Percentiles rank a stretch among this genome's conserved stretches.
phyloP scores from a whole-genome alignment of 2,888 invertebrate genomes.

The Entomobrya proxima region DNA sequence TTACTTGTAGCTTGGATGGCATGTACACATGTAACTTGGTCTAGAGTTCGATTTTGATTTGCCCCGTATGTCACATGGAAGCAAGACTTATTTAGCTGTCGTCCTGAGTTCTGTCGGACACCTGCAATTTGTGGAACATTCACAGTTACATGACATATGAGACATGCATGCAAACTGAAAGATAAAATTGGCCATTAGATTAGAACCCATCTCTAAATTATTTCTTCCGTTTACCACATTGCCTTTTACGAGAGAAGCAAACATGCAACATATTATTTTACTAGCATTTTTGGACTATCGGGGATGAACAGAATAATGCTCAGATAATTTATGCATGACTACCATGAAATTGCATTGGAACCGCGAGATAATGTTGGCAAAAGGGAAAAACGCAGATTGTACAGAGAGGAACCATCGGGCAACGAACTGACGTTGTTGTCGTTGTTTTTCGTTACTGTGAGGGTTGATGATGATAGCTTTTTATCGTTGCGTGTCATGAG shows the following conservation, averaged over 20 bases:
- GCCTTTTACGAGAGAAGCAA: too few relatives aligned
- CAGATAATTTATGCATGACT: slow-evolving; percentile 1
- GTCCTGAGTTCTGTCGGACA: not conserved
- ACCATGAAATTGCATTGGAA: slow-evolving; percentile 1
- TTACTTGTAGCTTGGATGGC: too few relatives aligned
- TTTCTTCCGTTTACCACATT: too few relatives aligned
- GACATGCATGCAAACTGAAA: not conserved
- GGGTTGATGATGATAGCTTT: not conserved
- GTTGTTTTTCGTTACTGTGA: slow-evolving; percentile 2
- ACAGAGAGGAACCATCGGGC: slow-evolving; percentile 21
- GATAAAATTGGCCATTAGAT: too few relatives aligned
- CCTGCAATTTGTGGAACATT: not conserved
- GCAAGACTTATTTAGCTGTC: not conserved
- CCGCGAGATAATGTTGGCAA: not conserved
- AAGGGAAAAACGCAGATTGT: not conserved
- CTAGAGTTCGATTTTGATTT: not conserved
- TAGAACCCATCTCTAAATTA: too few relatives aligned
- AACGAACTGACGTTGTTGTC: slow-evolving; percentile 20
- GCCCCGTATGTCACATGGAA: not conserved
- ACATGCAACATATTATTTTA: too few relatives aligned
- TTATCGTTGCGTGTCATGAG: slow-evolving; percentile 29
- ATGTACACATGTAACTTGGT: not conserved
- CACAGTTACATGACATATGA: not conserved
- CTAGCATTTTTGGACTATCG: too few relatives aligned
- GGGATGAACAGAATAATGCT: not conserved